Evolutionary conservation across 2,888 invertebrate genomes (phyloP).

Genomic region (Archips xylosteana): DNA sequence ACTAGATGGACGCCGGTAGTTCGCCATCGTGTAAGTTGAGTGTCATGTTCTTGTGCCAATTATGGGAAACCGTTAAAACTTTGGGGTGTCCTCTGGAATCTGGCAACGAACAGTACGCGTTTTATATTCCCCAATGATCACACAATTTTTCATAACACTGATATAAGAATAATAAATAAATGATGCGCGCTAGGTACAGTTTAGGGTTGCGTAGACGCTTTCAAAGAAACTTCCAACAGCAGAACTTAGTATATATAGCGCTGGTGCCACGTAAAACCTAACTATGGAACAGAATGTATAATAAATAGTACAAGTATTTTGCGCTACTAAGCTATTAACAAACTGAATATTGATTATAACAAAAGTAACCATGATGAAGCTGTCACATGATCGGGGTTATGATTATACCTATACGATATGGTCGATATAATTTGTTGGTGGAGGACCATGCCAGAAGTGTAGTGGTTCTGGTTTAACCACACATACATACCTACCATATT

Average conservation of each 20-base stretch:
- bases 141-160: not conserved
- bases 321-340: not conserved
- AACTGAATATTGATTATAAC: not conserved
- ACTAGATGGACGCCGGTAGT: not conserved
- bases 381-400: not conserved
- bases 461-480: not conserved
- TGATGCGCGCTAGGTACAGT: not conserved
- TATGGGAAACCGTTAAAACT: not conserved
- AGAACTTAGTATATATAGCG: not conserved
- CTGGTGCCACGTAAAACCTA: not conserved
- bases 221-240: not conserved
- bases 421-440: not conserved
- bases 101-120: not conserved
- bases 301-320: too few relatives aligned
- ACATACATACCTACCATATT: not conserved
- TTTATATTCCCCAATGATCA: not conserved
- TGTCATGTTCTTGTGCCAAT: constrained; percentile 16
- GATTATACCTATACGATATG: too few relatives aligned
- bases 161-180: not conserved
- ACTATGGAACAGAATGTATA: too few relatives aligned
- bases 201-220: not conserved
- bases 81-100: not conserved
- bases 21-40: not conserved
- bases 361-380: not conserved
- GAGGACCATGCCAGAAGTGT: not conserved